Evolutionary conservation across 1,140 invertebrate species (phyloP).

Genomic region (Dermatophagoides farinae): DNA sequence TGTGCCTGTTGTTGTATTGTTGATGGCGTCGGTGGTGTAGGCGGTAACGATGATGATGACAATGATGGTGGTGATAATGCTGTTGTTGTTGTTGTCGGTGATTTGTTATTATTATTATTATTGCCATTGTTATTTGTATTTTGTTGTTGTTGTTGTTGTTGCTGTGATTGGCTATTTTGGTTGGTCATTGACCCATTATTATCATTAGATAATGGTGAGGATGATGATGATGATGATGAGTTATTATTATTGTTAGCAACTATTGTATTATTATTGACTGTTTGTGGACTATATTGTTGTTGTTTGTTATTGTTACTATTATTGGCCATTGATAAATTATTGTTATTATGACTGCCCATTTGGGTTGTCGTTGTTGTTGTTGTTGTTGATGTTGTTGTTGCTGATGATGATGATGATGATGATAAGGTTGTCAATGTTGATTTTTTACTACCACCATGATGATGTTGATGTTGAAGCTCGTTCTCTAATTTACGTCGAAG

Average conservation of each 20-base stretch:
- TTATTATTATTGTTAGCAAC: no score
- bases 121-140: not conserved
- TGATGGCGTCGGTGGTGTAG: constrained; percentile 1
- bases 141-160: no score
- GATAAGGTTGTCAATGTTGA: not conserved
- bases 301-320: not conserved
- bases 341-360: not conserved
- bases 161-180: no score
- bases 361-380: not conserved
- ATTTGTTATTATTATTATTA: no score
- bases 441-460: not conserved
- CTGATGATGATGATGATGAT: not conserved
- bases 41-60: not conserved
- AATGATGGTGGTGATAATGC: no score
- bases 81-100: not conserved
- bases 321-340: not conserved
- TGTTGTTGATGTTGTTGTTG: not conserved
- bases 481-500: constrained; percentile 14
- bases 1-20: not conserved
- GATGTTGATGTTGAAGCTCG: constrained; percentile 9
- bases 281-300: not conserved
- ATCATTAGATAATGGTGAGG: no score
- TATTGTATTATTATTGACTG: no score
- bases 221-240: no score
- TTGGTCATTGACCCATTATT: no score